A percentile compares a stretch with the other conserved stretches of the same genome.
These are phyloP conservation scores for Hippolais icterina DNA, from an alignment of 2,113 vertebrate genomes.

Conservation along the genomic window DNA sequence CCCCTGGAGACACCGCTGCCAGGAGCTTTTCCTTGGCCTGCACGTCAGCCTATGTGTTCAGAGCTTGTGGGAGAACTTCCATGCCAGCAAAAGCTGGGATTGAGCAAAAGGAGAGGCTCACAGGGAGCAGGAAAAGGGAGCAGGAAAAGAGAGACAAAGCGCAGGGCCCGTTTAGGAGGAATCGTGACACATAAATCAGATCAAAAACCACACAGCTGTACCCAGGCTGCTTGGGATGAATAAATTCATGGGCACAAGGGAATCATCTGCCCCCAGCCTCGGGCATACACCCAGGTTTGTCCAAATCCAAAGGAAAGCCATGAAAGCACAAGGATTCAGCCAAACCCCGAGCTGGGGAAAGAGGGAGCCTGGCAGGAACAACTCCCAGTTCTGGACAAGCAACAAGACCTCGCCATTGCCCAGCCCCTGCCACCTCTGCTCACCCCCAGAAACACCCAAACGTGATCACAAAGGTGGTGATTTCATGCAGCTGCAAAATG, in stretches of 20 bases:
- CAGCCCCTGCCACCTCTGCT: neutral
- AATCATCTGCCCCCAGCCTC: neutral
- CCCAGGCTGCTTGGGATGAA: neutral
- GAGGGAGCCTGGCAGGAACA: neutral
- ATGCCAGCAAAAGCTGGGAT: neutral
- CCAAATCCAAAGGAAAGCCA: neutral
- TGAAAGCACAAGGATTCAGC: neutral
- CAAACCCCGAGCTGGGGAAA: neutral
- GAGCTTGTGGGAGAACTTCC: neutral
- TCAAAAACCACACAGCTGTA: neutral
- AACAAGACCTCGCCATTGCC: neutral
- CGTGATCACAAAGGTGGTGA: neutral
- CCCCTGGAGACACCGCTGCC: neutral
- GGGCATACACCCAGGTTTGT: neutral
- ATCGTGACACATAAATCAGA: accelerated
- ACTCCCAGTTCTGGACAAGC: neutral
- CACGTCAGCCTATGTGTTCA: neutral
- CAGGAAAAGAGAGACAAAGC: neutral
- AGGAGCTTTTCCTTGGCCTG: neutral
- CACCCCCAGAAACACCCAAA: neutral
- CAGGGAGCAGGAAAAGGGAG: neutral
- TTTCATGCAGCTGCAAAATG: constrained; percentile 53
- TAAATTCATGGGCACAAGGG: neutral
- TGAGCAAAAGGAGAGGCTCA: neutral
- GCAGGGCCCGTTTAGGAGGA: neutral